phyloP scores from a whole-genome alignment of 2,113 vertebrate species.

The Eudorcas thomsonii region DNA sequence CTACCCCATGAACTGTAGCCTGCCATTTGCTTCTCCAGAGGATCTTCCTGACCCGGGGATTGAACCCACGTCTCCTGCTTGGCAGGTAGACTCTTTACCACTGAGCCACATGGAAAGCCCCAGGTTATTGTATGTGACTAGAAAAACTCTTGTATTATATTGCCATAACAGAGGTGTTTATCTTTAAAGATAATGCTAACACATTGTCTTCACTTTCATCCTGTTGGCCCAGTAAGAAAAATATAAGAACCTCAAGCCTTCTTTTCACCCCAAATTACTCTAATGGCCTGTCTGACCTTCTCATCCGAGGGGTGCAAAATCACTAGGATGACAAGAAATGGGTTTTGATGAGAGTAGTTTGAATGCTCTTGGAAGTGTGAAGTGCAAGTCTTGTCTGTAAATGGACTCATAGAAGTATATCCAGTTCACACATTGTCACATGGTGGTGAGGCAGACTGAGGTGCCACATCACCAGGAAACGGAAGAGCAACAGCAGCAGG shows the following conservation, averaged over 20 bases:
- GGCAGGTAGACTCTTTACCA: background rate
- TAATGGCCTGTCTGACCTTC: conserved; percentile 76
- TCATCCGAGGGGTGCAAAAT: conserved; percentile 61
- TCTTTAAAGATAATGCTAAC: conserved; percentile 67
- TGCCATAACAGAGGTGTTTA: conserved; percentile 74
- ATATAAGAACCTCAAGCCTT: conserved; percentile 69
- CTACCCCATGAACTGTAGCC: background rate
- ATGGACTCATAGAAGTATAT: conserved; percentile 77
- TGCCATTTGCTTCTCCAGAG: background rate
- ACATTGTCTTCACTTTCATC: background rate
- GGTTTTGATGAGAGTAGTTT: conserved; percentile 37
- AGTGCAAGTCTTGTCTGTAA: conserved; percentile 63
- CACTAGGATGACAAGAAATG: conserved; percentile 80
- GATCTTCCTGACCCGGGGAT: background rate
- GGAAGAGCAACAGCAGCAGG: conserved; percentile 47
- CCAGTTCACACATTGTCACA: background rate
- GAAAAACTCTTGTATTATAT: conserved; percentile 79
- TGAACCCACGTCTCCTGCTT: background rate
- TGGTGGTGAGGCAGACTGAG: conserved; percentile 12
- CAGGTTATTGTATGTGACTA: conserved; percentile 78
- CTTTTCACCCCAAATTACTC: conserved; percentile 71
- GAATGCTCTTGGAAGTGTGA: conserved; percentile 57
- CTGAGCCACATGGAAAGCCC: background rate
- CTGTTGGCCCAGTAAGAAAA: conserved; percentile 77
- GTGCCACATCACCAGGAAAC: conserved; percentile 49